Evolutionary conservation across 2,888 invertebrate species (phyloP).

Genomic region (Disparrhopalites patrizii): DNA sequence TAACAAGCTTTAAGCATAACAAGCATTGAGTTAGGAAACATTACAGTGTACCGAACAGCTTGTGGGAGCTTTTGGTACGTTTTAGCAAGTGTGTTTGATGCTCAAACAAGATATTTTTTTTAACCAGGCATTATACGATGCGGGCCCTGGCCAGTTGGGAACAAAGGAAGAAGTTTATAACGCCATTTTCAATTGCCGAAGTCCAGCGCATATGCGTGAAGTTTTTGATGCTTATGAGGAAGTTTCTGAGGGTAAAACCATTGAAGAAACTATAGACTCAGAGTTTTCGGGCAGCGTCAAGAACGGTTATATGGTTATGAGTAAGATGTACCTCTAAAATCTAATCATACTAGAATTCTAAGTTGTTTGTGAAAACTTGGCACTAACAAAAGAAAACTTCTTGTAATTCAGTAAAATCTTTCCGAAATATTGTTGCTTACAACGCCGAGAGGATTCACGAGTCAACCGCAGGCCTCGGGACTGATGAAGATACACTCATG

Average conservation of each 20-base stretch:
- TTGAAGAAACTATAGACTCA: constrained; percentile 49
- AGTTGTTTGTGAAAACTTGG: too few relatives aligned
- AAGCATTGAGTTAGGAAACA: too few relatives aligned
- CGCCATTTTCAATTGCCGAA: constrained; percentile 52
- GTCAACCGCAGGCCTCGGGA: constrained; percentile 51
- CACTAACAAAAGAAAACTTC: not conserved
- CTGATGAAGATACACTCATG: constrained; percentile 53
- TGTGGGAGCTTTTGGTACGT: too few relatives aligned
- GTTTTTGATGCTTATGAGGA: constrained; percentile 52
- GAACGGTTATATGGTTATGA: constrained; percentile 51
- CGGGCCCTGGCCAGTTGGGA: constrained; percentile 53
- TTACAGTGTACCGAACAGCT: too few relatives aligned
- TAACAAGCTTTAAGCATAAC: too few relatives aligned
- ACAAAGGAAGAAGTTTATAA: constrained; percentile 52
- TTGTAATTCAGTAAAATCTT: constrained; percentile 50
- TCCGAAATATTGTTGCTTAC: constrained; percentile 50
- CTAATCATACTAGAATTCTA: not conserved
- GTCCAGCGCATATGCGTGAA: constrained; percentile 52
- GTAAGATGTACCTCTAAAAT: constrained; percentile 42
- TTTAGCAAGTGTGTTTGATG: not conserved
- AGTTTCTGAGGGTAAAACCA: constrained; percentile 50
- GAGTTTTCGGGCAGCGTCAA: constrained; percentile 51
- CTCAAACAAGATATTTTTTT: constrained; percentile 3
- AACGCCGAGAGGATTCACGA: constrained; percentile 53
- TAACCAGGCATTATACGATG: constrained; percentile 51